phyloP scores from a whole-genome alignment of 2,888 invertebrate genomes.

The Omphaloscelis lunosa region DNA sequence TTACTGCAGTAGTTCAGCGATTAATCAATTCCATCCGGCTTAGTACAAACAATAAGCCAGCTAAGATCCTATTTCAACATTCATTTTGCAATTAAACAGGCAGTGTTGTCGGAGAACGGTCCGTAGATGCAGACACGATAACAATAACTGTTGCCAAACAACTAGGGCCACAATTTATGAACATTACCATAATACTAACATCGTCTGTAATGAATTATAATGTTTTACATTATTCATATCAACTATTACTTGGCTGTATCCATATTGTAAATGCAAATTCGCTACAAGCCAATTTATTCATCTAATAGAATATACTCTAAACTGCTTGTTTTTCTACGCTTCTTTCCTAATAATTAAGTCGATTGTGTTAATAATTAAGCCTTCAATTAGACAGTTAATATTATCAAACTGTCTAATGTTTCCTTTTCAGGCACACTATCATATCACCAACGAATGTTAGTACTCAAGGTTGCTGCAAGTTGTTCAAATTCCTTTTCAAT shows the following conservation, averaged over 20 bases:
- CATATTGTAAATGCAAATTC: slow-evolving; percentile 31
- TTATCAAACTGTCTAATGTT: slow-evolving; percentile 5
- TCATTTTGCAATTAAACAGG: slow-evolving; percentile 77
- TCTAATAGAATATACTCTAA: not conserved
- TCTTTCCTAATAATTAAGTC: not conserved
- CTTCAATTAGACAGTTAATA: slow-evolving; percentile 2
- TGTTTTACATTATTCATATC: slow-evolving; percentile 59
- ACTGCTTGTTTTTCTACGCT: not conserved
- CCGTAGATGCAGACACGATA: slow-evolving; percentile 57
- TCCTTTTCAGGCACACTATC: slow-evolving; percentile 20
- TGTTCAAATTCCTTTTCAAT: slow-evolving; percentile 15
- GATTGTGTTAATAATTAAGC: not conserved
- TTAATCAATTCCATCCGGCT: slow-evolving; percentile 80
- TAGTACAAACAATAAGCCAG: slow-evolving; percentile 74
- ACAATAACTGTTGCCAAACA: slow-evolving; percentile 54
- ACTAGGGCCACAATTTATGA: slow-evolving; percentile 60
- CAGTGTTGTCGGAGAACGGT: slow-evolving; percentile 66
- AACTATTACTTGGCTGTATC: slow-evolving; percentile 20
- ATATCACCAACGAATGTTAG: slow-evolving; percentile 10
- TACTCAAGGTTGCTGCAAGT: slow-evolving; percentile 23
- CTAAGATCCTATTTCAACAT: slow-evolving; percentile 75
- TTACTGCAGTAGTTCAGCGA: slow-evolving; percentile 69
- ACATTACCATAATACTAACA: slow-evolving; percentile 66
- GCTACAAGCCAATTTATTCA: slow-evolving; percentile 6
- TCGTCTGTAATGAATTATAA: slow-evolving; percentile 54